A percentile compares a stretch with the other conserved stretches of the same genome.
Evolutionary conservation across 2,113 vertebrate species (phyloP).

Genomic region (Macaca nemestrina): DNA sequence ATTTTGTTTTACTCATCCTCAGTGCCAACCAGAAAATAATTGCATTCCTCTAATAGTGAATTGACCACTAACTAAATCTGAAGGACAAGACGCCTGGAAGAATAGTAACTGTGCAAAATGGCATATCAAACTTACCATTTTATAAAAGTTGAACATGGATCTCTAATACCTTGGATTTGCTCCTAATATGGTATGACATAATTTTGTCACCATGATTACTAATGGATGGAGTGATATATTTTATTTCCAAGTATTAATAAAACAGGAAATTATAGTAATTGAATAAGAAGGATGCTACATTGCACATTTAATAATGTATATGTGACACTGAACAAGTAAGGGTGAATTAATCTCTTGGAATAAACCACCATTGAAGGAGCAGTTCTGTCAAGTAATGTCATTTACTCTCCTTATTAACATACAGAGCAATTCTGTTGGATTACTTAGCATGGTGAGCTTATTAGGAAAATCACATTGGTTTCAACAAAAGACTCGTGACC

Average conservation of each 20-base stretch:
- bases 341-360: conserved; percentile 44
- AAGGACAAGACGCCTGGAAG: neutral
- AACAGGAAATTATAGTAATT: neutral
- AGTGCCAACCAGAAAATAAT: neutral
- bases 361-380: conserved; percentile 39
- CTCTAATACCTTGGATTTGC: neutral
- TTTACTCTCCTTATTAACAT: conserved; percentile 68
- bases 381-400: conserved; percentile 29
- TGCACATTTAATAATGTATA: neutral
- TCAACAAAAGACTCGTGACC: conserved; percentile 78
- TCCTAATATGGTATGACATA: neutral
- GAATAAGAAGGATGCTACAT: neutral
- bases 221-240: neutral
- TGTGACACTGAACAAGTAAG: neutral
- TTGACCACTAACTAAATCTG: conserved; percentile 10
- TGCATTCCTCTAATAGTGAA: conserved; percentile 3
- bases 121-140: neutral
- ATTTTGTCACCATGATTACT: conserved; percentile 27
- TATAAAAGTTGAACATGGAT: neutral
- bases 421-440: conserved; percentile 13
- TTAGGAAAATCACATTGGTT: conserved; percentile 78
- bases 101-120: neutral
- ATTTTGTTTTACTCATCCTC: neutral
- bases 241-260: conserved; percentile 35
- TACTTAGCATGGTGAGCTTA: conserved; percentile 72